Base-by-base conservation (phyloP, 2,888 invertebrate genomes). In the Bhutanitis thaidina region DNA sequence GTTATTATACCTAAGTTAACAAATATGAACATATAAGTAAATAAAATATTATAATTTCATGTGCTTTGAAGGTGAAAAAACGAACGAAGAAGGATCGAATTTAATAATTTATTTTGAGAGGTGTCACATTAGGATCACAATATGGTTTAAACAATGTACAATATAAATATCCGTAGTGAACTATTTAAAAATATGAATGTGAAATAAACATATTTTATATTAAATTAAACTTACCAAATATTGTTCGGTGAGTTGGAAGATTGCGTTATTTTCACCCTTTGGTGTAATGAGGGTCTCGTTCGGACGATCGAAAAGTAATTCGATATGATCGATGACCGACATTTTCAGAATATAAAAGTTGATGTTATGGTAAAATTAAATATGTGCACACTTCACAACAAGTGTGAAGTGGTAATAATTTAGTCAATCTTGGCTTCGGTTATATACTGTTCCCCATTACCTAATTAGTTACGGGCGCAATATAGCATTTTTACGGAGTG, bases 261-360 rank as follows among this genome's bases (percentile, higher is more conserved):
- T 77, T 13, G 90, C 80, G 53, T 90, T 90, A 0, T 88, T 63
- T 0, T 92, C 91, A 10, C 92, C 92, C 65, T 93, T 93, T 0
- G 92, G 91, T 14, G 91, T 88, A 56, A 93, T 91, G 49, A 93
- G 70, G 0, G 93, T 89, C 67, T 93, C 93, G 29, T 83, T 79
- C 0, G 93, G 92, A 27, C 93, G 89, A 65, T 93, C 92, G 64
- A 91, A 92, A 53, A 93, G 73, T 48, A 88, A 69, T 51, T 68
- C 53, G 9, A 91, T 62, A 57, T 70, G 72, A n/a, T 71, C 57
- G 0, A 73, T 53, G 49, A 74, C 53, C 5, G 69, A 54, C 86
- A 85, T 87, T 64, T 62, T 50, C 20, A 56, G n/a, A 46, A 55
- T 51, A 54, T n/a, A 49, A 52, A 55, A 52, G 54, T 45, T 49